Evolutionary conservation across 2,113 vertebrate genomes (phyloP).

Genomic region (Anolis sagrei): DNA sequence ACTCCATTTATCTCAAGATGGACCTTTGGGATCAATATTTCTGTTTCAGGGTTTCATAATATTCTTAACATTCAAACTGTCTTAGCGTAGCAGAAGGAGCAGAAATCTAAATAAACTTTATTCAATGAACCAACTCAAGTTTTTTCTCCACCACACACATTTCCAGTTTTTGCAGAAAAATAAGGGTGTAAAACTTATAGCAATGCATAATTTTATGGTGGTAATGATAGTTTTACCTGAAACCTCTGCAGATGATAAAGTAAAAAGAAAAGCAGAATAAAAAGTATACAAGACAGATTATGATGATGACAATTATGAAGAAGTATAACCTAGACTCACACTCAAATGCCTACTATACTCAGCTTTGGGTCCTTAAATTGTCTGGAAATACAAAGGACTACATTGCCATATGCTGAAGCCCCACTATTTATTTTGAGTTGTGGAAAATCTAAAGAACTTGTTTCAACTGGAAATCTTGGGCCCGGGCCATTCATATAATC

Average conservation of each 20-base stretch:
- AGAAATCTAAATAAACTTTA: constrained; percentile 3
- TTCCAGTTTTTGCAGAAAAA: not conserved
- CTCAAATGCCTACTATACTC: not conserved
- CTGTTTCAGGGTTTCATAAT: not conserved
- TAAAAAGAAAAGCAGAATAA: not conserved
- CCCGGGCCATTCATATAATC: not conserved
- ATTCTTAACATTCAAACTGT: not conserved
- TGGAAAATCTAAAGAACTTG: not conserved
- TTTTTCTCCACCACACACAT: not conserved
- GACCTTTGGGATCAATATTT: too few relatives aligned
- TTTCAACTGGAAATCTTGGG: not conserved
- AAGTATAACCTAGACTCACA: not conserved
- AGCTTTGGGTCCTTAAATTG: not conserved
- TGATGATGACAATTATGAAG: too few relatives aligned
- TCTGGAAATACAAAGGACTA: not conserved
- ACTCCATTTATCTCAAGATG: too few relatives aligned
- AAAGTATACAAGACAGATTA: not conserved
- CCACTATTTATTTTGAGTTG: not conserved
- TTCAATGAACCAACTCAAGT: not conserved
- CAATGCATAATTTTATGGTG: not conserved
- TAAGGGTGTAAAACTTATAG: not conserved
- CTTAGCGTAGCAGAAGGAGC: not conserved
- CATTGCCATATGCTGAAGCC: not conserved
- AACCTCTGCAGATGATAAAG: not conserved
- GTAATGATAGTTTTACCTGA: not conserved